phyloP scores from a whole-genome alignment of 2,888 invertebrate genomes.

The Epinotia demarniana region DNA sequence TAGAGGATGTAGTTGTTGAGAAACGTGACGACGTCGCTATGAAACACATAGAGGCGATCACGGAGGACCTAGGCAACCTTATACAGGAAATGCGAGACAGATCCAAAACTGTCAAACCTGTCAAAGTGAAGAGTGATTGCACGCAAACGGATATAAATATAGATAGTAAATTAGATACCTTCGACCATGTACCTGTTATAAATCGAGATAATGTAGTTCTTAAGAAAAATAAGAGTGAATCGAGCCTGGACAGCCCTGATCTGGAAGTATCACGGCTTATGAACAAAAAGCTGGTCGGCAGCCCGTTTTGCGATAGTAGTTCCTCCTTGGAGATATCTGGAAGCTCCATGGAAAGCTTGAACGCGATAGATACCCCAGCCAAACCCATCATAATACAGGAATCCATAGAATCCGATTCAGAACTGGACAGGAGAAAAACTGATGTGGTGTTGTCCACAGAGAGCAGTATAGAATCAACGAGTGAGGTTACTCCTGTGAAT shows the following conservation, averaged over 20 bases:
- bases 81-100: conserved; percentile 73
- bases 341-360: conserved; percentile 80
- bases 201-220: conserved; percentile 72
- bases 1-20: conserved; percentile 52
- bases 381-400: conserved; percentile 62
- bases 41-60: conserved; percentile 71
- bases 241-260: conserved; percentile 82
- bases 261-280: conserved; percentile 80
- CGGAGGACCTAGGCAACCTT: conserved; percentile 74
- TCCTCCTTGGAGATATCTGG: conserved; percentile 80
- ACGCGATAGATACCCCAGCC: conserved; percentile 60
- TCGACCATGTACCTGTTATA: conserved; percentile 70
- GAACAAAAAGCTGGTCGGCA: conserved; percentile 69
- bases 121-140: conserved; percentile 55
- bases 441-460: conserved; percentile 67
- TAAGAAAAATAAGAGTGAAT: conserved; percentile 82
- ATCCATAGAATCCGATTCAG: conserved; percentile 56
- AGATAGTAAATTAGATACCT: conserved; percentile 55
- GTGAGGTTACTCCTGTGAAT: conserved; percentile 74
- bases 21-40: conserved; percentile 62
- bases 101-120: conserved; percentile 57
- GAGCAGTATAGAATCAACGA: conserved; percentile 76
- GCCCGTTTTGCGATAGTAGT: conserved; percentile 77
- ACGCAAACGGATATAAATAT: conserved; percentile 56
- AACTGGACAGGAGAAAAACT: conserved; percentile 71